A percentile compares a stretch with the other conserved stretches of the same genome.
Conservation (phyloP, 2,113 vertebrate genomes). For the Myrmecobius fasciatus region DNA sequence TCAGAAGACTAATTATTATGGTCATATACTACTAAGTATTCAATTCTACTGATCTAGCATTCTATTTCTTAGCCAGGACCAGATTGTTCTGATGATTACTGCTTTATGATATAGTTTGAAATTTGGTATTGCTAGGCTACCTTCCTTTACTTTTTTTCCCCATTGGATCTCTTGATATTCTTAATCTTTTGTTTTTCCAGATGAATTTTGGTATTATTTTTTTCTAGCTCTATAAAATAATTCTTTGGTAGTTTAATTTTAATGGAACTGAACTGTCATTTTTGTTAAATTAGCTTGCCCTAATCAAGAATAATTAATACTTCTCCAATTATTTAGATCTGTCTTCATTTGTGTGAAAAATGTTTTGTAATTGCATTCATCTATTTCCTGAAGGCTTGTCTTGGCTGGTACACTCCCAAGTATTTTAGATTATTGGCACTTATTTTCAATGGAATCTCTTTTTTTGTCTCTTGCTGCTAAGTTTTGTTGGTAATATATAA, state of each 20-base stretch:
- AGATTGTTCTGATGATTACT: background rate
- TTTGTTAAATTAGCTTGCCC: background rate
- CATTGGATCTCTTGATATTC: background rate
- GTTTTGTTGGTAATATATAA: background rate
- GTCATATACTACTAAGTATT: too few relatives aligned
- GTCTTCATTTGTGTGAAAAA: background rate
- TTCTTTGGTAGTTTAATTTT: background rate
- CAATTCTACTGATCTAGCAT: background rate
- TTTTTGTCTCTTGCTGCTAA: background rate
- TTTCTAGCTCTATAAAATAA: background rate
- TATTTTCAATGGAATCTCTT: background rate
- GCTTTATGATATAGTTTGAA: background rate
- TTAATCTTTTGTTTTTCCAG: background rate
- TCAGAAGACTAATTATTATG: too few relatives aligned
- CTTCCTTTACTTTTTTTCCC: background rate
- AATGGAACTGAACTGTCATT: background rate
- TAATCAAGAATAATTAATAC: background rate
- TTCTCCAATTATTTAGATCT: background rate
- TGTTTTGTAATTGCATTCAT: background rate
- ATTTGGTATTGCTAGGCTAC: background rate
- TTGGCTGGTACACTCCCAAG: background rate
- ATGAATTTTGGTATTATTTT: background rate
- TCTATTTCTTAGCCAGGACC: background rate
- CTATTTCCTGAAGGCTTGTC: background rate
- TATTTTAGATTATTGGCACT: background rate